Evolutionary conservation across 2,113 vertebrate genomes (phyloP).

Genomic region (Gymnorhina tibicen): DNA sequence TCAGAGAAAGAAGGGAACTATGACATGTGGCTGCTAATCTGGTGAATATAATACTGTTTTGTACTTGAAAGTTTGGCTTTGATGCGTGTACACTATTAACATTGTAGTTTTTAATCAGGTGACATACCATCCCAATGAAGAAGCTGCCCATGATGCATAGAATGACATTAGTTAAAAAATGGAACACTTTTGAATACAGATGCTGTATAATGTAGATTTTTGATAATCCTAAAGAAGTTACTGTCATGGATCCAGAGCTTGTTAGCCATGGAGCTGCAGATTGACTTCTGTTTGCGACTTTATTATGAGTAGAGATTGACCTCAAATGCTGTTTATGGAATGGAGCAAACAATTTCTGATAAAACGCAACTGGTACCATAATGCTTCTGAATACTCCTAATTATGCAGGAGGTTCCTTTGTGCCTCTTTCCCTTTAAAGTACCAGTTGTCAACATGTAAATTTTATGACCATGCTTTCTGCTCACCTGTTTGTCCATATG

Average conservation of each 20-base stretch:
- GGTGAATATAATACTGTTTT: not conserved
- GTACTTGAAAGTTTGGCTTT: not conserved
- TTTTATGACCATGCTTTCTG: accelerated
- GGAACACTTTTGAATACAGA: not conserved
- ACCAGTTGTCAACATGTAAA: not conserved
- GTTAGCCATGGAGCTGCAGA: not conserved
- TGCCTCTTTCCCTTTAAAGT: not conserved
- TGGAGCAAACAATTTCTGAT: not conserved
- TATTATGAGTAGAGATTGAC: not conserved
- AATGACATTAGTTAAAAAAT: not conserved
- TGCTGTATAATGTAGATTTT: not conserved
- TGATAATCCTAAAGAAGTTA: not conserved
- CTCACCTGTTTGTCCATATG: not conserved
- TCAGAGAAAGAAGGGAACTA: not conserved
- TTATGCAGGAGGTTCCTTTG: not conserved
- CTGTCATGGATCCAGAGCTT: not conserved
- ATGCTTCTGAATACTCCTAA: not conserved
- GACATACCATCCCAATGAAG: not conserved
- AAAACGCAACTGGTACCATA: not conserved
- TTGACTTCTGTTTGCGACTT: not conserved
- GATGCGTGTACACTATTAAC: not conserved
- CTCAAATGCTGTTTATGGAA: not conserved
- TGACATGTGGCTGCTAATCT: not conserved
- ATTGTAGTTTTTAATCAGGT: not conserved
- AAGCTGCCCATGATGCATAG: not conserved